These are phyloP conservation scores for Sebastes schlegelii DNA, from an alignment of 2,113 vertebrate genomes.

Conservation along the genomic window DNA sequence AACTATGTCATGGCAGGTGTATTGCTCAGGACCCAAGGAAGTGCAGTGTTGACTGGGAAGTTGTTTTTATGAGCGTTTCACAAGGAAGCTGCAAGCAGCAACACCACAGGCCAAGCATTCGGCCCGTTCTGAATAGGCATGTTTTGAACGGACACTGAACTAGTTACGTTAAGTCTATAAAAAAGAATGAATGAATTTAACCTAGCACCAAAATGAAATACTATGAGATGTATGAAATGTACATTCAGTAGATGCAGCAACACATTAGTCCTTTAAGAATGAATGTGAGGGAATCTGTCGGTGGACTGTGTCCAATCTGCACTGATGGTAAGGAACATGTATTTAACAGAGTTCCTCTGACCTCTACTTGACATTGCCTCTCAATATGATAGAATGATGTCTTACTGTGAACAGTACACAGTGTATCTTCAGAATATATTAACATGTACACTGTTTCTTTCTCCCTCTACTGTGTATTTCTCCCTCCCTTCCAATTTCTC, in stretches of 20 bases:
- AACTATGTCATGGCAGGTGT: no score
- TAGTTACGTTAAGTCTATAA: no score
- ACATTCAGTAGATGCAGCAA: background rate
- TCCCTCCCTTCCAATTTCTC: conserved; percentile 33
- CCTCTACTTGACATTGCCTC: conserved; percentile 6
- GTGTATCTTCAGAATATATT: conserved; percentile 18
- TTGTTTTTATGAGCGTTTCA: no score
- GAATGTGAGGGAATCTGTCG: background rate
- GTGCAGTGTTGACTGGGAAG: no score
- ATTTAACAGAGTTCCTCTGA: background rate
- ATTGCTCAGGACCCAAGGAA: no score
- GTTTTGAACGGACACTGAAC: background rate
- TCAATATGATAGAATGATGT: background rate
- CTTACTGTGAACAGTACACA: background rate
- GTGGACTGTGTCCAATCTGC: background rate
- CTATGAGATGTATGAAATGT: background rate
- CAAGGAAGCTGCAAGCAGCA: no score
- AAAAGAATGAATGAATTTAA: background rate
- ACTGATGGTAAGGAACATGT: background rate
- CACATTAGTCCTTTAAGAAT: background rate
- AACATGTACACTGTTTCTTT: background rate
- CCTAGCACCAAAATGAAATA: background rate
- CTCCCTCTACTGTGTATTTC: background rate
- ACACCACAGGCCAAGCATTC: no score
- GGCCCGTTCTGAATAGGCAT: no score